Conservation (phyloP, 2,797 vertebrate species). For the Lepidocolaptes lacrymiger region DNA sequence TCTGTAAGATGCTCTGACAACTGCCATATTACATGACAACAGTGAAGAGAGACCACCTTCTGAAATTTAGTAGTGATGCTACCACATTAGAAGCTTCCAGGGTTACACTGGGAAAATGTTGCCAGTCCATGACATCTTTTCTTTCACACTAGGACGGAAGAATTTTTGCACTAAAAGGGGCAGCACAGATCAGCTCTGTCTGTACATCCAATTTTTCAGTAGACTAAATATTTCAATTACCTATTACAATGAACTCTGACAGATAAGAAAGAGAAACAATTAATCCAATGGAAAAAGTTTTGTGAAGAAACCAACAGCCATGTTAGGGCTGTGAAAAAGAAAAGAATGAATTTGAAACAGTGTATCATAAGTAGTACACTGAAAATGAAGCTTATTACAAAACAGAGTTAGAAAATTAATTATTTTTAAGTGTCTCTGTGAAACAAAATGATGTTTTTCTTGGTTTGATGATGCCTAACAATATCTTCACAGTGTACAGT, state of each 20-base stretch:
- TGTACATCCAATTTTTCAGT: neutral
- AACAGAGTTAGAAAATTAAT: neutral
- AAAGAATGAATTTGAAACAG: neutral
- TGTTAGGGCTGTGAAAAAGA: neutral
- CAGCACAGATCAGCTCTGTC: neutral
- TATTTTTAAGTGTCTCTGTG: neutral
- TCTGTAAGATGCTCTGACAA: neutral
- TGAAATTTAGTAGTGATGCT: neutral
- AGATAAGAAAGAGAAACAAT: neutral
- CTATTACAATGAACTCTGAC: neutral
- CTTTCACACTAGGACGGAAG: neutral
- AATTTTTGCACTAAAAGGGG: neutral
- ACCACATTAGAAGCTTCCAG: neutral
- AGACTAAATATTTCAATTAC: neutral
- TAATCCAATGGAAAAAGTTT: neutral
- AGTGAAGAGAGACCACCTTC: neutral
- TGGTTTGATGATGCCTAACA: neutral
- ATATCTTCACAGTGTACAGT: neutral
- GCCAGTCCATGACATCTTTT: neutral
- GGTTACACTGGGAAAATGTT: neutral
- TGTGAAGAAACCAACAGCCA: neutral
- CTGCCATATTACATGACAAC: rapidly evolving
- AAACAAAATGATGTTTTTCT: neutral
- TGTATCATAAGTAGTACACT: neutral
- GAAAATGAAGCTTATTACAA: neutral